These are phyloP conservation scores for Hydra vulgaris DNA, from an alignment of 30 jellyfish, hydroid and myxozoan genomes.

Conservation along the genomic window DNA sequence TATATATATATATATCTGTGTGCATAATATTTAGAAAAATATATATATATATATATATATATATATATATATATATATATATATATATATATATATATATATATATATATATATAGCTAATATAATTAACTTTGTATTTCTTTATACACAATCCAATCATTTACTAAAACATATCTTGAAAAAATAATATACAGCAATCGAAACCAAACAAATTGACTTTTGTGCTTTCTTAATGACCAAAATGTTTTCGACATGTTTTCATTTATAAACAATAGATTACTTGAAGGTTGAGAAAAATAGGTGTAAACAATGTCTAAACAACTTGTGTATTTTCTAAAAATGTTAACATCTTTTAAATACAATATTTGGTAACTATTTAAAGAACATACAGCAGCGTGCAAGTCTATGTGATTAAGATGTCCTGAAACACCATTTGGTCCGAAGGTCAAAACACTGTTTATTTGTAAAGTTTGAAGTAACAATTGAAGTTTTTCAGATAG, in stretches of 20 bases:
- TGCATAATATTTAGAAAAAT: too few species aligned
- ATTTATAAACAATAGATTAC: background rate
- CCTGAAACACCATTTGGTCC: constrained; percentile 64
- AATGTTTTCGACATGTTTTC: constrained; percentile 1
- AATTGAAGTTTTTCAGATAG: constrained; percentile 6
- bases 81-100: too few species aligned
- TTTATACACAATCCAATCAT: constrained; percentile 13
- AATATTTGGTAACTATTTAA: background rate
- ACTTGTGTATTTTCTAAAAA: constrained; percentile 40
- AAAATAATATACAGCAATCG: constrained; percentile 45
- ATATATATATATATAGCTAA: too few species aligned
- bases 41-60: too few species aligned
- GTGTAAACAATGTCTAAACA: constrained; percentile 42
- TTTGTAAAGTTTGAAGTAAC: background rate
- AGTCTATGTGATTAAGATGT: constrained; percentile 45
- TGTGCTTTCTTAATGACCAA: constrained; percentile 41
- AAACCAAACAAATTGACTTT: constrained; percentile 75
- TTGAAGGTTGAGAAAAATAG: background rate
- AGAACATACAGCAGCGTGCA: constrained; percentile 17
- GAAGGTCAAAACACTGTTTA: constrained; percentile 31
- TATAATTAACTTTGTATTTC: too few species aligned
- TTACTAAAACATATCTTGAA: constrained; percentile 60
- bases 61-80: too few species aligned
- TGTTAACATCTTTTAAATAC: constrained; percentile 16
- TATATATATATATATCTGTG: too few species aligned